phyloP scores from a whole-genome alignment of 2,888 invertebrate genomes.

The Papilio protenor region DNA sequence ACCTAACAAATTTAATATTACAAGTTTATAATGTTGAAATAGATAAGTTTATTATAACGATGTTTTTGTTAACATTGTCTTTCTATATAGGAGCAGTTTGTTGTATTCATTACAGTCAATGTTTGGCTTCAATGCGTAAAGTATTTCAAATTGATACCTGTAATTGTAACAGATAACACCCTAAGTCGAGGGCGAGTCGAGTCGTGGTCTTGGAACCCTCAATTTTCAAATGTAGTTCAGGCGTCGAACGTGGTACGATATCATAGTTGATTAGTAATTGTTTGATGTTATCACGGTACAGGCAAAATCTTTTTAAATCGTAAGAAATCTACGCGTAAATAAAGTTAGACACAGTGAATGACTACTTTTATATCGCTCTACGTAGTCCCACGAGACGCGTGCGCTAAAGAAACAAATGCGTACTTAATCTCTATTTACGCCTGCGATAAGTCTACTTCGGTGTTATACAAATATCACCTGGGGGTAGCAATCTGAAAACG shows the following conservation, averaged over 20 bases:
- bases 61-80: background rate
- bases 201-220: background rate
- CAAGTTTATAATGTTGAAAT: background rate
- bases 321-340: background rate
- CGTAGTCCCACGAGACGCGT: constrained; percentile 44
- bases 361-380: constrained; percentile 43
- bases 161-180: background rate
- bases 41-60: background rate
- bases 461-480: constrained; percentile 59
- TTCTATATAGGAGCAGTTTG: background rate
- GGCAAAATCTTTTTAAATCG: background rate
- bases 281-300: background rate
- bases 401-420: constrained; percentile 51
- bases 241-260: background rate
- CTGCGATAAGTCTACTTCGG: constrained; percentile 58
- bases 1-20: background rate
- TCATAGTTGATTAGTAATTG: background rate
- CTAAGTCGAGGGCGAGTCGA: background rate
- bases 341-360: constrained; percentile 18
- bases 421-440: constrained; percentile 59
- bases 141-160: background rate
- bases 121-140: background rate
- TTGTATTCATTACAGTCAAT: background rate
- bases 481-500: constrained; percentile 56
- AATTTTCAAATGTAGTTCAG: background rate